phyloP scores from a whole-genome alignment of 2,797 vertebrate genomes.

The Melanogrammus aeglefinus region DNA sequence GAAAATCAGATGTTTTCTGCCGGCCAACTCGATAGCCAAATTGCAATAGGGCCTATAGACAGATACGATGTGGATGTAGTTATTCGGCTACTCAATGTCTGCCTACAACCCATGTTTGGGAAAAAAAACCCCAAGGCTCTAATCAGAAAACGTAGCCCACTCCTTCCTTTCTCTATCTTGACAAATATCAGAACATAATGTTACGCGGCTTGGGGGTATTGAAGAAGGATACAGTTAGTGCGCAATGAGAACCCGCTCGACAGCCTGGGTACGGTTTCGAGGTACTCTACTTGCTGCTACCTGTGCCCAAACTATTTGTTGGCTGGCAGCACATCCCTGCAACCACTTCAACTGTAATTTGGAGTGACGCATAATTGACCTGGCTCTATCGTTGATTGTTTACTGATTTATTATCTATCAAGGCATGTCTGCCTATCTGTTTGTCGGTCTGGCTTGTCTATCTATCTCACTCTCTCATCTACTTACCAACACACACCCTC shows the following conservation, averaged over 20 bases:
- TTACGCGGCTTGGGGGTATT: background rate
- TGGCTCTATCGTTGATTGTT: background rate
- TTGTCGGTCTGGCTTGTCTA: background rate
- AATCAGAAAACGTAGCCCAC: background rate
- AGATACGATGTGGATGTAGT: background rate
- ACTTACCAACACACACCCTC: background rate
- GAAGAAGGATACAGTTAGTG: background rate
- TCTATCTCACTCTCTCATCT: background rate
- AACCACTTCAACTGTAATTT: background rate
- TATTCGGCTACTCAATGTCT: background rate
- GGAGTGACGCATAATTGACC: no score
- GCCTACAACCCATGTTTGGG: background rate
- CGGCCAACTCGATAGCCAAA: background rate
- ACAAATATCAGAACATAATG: background rate
- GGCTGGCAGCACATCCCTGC: background rate
- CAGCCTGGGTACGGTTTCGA: constrained; percentile 34
- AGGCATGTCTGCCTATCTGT: background rate
- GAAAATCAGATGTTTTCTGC: constrained; percentile 66
- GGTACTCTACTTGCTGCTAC: constrained; percentile 42
- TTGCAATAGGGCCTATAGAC: background rate
- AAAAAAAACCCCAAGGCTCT: background rate
- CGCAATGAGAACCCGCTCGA: constrained; percentile 47
- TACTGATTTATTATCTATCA: background rate
- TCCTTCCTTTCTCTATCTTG: background rate
- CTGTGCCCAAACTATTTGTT: constrained; percentile 12